Conservation (phyloP, 2,888 invertebrate species). For the Eilema griseolum region DNA sequence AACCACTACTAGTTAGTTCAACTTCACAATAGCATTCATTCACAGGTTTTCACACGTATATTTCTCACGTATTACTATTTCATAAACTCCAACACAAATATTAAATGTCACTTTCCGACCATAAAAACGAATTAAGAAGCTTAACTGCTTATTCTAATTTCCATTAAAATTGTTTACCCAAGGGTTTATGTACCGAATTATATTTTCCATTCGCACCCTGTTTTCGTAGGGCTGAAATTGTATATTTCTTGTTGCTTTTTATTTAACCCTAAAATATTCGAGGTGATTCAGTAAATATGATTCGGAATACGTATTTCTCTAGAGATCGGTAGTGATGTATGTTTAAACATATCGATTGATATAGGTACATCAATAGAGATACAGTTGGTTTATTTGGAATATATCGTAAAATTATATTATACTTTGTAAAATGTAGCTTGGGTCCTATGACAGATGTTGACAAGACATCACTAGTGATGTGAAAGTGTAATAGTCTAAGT, state of each 20-base stretch:
- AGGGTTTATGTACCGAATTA: background rate
- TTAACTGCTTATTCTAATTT: conserved; percentile 2
- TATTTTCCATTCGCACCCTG: conserved; percentile 4
- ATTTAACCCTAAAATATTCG: background rate
- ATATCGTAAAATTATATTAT: conserved; percentile 40
- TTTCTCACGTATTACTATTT: background rate
- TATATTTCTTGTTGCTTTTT: background rate
- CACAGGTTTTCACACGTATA: background rate
- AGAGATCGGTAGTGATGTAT: conserved; percentile 26
- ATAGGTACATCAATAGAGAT: background rate
- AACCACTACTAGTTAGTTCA: too few species aligned
- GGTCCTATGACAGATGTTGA: too few species aligned
- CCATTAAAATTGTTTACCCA: background rate
- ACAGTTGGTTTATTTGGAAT: conserved; percentile 5
- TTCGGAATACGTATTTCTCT: conserved; percentile 32
- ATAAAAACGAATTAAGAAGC: background rate
- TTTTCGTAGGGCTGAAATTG: background rate
- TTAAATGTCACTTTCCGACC: background rate
- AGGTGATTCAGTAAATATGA: background rate
- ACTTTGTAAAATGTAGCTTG: too few species aligned
- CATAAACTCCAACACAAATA: background rate
- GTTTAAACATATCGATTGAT: conserved; percentile 12
- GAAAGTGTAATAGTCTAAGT: too few species aligned
- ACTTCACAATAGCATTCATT: too few species aligned
- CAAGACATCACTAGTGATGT: too few species aligned